Evolutionary conservation across 2,888 invertebrate genomes (phyloP).

Genomic region (Drosophila buzzatii): DNA sequence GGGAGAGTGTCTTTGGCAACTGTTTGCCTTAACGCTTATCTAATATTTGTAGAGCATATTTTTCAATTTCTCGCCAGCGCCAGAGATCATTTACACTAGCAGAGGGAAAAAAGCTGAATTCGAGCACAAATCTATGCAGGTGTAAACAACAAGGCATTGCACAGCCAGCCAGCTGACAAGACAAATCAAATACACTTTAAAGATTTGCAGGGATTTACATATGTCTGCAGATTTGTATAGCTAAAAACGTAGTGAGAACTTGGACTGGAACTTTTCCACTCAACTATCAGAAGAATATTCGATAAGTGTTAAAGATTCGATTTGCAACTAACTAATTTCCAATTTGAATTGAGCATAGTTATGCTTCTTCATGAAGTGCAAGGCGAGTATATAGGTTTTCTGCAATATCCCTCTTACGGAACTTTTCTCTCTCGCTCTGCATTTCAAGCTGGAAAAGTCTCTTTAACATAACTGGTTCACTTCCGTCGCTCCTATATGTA

Average conservation of each 20-base stretch:
- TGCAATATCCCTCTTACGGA: too few species aligned
- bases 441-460: too few species aligned
- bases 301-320: background rate
- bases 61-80: conserved; percentile 20
- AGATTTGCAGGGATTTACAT: background rate
- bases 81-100: conserved; percentile 27
- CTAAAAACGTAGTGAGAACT: background rate
- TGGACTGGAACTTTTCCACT: background rate
- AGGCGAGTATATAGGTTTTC: too few species aligned
- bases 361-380: background rate
- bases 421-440: too few species aligned
- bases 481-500: too few species aligned
- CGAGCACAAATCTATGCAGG: background rate
- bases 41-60: conserved; percentile 50
- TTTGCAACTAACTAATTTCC: background rate
- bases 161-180: background rate
- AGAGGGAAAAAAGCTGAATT: background rate
- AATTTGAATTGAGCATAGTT: background rate
- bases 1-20: conserved; percentile 16
- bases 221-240: background rate
- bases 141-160: background rate
- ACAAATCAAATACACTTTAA: background rate
- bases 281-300: background rate
- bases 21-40: conserved; percentile 41
- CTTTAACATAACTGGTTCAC: too few species aligned